These are phyloP conservation scores for Drosophila kanapiae DNA, from an alignment of 1,140 invertebrate species.

Conservation along the genomic window DNA sequence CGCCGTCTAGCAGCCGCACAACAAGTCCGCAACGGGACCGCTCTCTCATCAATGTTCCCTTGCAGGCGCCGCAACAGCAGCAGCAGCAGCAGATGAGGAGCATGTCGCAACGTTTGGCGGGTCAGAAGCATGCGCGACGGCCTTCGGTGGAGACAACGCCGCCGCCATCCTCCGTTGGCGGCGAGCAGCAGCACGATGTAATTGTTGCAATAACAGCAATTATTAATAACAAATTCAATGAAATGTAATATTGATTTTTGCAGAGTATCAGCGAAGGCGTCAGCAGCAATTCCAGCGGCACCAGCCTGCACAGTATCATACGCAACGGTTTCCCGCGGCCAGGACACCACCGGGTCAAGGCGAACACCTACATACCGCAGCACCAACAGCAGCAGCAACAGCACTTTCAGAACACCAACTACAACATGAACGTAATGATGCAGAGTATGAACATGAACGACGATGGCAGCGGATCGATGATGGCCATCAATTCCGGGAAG, in stretches of 20 bases:
- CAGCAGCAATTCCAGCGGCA: slow-evolving; percentile 50
- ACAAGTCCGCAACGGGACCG: slow-evolving; percentile 86
- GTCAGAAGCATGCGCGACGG: slow-evolving; percentile 74
- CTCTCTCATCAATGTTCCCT: slow-evolving; percentile 83
- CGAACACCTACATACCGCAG: slow-evolving; percentile 70
- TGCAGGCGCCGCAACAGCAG: slow-evolving; percentile 60
- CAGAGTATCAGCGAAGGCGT: slow-evolving; percentile 68
- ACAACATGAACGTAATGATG: slow-evolving; percentile 69
- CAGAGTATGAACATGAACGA: slow-evolving; percentile 77
- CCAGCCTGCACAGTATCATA: slow-evolving; percentile 73
- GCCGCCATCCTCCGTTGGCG: slow-evolving; percentile 74
- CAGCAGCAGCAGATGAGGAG: slow-evolving; percentile 73
- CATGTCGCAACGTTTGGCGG: slow-evolving; percentile 69
- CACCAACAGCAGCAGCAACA: slow-evolving; percentile 67
- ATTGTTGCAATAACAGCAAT: slow-evolving; percentile 39
- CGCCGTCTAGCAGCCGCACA: slow-evolving; percentile 87
- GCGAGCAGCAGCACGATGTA: slow-evolving; percentile 59
- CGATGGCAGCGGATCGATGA: slow-evolving; percentile 57
- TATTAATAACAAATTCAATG: not conserved
- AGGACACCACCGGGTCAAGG: slow-evolving; percentile 71
- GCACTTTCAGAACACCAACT: slow-evolving; percentile 67
- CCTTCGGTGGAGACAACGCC: slow-evolving; percentile 86
- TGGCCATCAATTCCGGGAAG: slow-evolving; percentile 68
- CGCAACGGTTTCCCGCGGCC: slow-evolving; percentile 77
- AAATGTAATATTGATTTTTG: not conserved